Conservation (phyloP, 2,888 invertebrate genomes). For the Rhagonycha lutea region DNA sequence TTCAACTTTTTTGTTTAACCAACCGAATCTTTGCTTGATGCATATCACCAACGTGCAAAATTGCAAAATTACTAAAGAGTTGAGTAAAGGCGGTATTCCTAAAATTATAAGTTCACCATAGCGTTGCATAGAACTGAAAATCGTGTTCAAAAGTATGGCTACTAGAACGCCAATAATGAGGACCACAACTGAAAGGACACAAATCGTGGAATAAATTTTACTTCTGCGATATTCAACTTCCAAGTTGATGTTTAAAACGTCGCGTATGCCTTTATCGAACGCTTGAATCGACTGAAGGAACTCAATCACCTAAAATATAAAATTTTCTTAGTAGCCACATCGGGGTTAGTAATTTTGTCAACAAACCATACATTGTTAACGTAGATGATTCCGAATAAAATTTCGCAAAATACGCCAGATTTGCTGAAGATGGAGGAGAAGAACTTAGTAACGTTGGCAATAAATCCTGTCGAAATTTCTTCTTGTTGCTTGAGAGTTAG, state of each 20-base stretch:
- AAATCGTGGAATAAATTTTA: background rate
- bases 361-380: background rate
- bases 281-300: background rate
- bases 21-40: slow-evolving; percentile 7
- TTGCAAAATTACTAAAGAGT: slow-evolving; percentile 4
- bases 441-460: background rate
- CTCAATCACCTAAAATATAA: background rate
- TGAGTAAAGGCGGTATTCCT: background rate
- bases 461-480: background rate
- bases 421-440: background rate
- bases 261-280: background rate
- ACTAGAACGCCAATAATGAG: background rate
- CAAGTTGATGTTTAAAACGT: background rate
- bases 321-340: background rate
- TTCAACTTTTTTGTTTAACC: slow-evolving; percentile 7
- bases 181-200: background rate
- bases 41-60: slow-evolving; percentile 9
- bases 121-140: background rate
- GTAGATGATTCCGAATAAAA: background rate
- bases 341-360: background rate
- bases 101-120: background rate
- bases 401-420: background rate
- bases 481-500: background rate
- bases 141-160: background rate
- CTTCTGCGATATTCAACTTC: background rate